Evolutionary conservation across 2,888 invertebrate genomes (phyloP).

Genomic region (Drosophila silvestris): DNA sequence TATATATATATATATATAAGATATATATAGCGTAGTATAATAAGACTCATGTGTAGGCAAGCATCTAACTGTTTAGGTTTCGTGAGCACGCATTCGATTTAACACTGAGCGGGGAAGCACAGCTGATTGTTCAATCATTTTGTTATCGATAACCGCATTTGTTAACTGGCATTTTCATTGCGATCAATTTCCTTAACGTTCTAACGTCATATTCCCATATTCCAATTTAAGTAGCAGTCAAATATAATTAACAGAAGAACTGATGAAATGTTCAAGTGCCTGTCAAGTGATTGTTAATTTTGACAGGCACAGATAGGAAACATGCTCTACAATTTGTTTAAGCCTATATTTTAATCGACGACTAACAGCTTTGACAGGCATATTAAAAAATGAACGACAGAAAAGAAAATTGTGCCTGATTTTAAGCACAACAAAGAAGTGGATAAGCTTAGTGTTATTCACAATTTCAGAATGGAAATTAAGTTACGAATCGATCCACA

Average conservation of each 20-base stretch:
- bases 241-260: background rate
- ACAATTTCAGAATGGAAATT: background rate
- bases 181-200: background rate
- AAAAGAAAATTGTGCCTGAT: background rate
- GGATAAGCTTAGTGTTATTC: background rate
- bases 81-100: slow-evolving; percentile 45
- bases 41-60: background rate
- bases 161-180: background rate
- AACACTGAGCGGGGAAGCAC: slow-evolving; percentile 12
- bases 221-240: background rate
- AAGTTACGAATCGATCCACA: background rate
- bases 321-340: too few relatives aligned
- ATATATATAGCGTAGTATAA: slow-evolving; percentile 2
- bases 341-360: background rate
- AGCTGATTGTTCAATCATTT: background rate
- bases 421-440: background rate
- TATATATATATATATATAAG: background rate
- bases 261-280: background rate
- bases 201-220: background rate
- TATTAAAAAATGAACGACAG: background rate
- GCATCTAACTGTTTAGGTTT: slow-evolving; percentile 51
- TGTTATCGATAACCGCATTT: slow-evolving; percentile 2
- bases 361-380: background rate
- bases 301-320: background rate
- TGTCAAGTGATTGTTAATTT: background rate